phyloP scores from a whole-genome alignment of 2,888 invertebrate species.

The Agonopterix alstromeriana region DNA sequence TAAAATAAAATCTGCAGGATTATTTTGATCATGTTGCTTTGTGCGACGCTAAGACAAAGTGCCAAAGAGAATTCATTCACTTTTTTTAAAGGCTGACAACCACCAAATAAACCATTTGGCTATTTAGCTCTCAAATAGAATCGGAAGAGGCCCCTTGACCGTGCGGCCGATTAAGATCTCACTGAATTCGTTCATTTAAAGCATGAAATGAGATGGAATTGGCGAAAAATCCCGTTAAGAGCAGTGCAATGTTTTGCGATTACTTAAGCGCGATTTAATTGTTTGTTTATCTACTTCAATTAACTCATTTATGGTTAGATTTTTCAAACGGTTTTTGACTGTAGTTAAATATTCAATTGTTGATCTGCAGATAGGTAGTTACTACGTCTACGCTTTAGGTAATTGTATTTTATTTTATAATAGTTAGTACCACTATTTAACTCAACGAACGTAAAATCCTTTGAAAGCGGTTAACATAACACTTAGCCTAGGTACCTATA shows the following conservation, averaged over 20 bases:
- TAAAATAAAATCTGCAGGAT: too few relatives aligned
- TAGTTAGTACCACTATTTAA: too few relatives aligned
- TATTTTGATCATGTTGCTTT: too few relatives aligned
- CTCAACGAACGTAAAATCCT: too few relatives aligned
- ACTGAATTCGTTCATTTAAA: slow-evolving; percentile 56
- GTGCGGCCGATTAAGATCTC: slow-evolving; percentile 57
- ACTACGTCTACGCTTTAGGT: too few relatives aligned
- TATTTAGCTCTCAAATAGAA: slow-evolving; percentile 59
- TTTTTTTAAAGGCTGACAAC: slow-evolving; percentile 30
- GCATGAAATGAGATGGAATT: slow-evolving; percentile 47
- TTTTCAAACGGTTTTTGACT: too few relatives aligned
- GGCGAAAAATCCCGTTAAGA: slow-evolving; percentile 33
- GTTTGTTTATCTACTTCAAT: slow-evolving; percentile 6
- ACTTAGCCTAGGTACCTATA: too few relatives aligned
- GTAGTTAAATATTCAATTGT: too few relatives aligned
- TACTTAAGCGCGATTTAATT: background rate
- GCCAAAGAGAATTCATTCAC: background rate
- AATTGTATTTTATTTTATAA: too few relatives aligned
- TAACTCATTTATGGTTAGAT: too few relatives aligned
- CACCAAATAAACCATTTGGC: slow-evolving; percentile 55
- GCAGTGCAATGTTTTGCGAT: slow-evolving; percentile 13
- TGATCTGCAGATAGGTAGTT: too few relatives aligned
- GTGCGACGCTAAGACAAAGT: background rate
- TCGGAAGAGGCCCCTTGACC: slow-evolving; percentile 55
- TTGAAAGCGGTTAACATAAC: too few relatives aligned